Percentiles rank a stretch among this genome's conserved stretches.
Conservation (phyloP, 2,888 invertebrate genomes). For the Archaeoteleia sp. region DNA sequence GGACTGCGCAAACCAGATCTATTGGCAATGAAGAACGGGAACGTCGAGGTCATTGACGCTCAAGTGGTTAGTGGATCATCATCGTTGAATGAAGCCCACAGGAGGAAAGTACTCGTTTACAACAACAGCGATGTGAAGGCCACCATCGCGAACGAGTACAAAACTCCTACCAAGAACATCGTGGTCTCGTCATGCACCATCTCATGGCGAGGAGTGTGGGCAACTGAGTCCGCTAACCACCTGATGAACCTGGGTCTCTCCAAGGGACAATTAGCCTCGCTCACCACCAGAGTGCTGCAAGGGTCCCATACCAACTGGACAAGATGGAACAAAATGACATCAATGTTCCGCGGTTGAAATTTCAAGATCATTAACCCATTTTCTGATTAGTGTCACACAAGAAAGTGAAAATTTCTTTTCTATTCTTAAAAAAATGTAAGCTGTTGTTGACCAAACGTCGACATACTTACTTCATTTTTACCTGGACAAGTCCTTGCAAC, state of each 20-base stretch:
- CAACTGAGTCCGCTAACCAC: conserved; percentile 15
- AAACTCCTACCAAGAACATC: not conserved
- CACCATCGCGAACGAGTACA: not conserved
- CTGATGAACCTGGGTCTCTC: conserved; percentile 30
- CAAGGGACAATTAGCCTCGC: conserved; percentile 14
- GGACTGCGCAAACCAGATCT: conserved; percentile 50
- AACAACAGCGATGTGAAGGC: too few species aligned
- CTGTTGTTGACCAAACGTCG: too few species aligned
- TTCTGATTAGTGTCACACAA: too few species aligned
- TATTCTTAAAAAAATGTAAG: too few species aligned
- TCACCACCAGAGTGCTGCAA: conserved; percentile 37
- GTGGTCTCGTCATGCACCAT: conserved; percentile 34
- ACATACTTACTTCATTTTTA: too few species aligned
- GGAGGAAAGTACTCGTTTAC: too few species aligned
- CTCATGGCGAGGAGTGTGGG: conserved; percentile 48
- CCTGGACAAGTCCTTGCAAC: too few species aligned
- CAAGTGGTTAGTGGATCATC: conserved; percentile 45
- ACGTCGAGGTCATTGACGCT: conserved; percentile 24
- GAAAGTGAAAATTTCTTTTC: too few species aligned
- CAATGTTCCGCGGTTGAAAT: too few species aligned
- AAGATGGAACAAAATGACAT: conserved; percentile 43
- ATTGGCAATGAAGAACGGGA: conserved; percentile 2
- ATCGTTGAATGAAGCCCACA: conserved; percentile 21
- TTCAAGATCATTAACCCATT: too few species aligned
- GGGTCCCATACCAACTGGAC: conserved; percentile 43